Conservation (phyloP, 1,140 invertebrate species). For the Cecropterus lyciades region DNA sequence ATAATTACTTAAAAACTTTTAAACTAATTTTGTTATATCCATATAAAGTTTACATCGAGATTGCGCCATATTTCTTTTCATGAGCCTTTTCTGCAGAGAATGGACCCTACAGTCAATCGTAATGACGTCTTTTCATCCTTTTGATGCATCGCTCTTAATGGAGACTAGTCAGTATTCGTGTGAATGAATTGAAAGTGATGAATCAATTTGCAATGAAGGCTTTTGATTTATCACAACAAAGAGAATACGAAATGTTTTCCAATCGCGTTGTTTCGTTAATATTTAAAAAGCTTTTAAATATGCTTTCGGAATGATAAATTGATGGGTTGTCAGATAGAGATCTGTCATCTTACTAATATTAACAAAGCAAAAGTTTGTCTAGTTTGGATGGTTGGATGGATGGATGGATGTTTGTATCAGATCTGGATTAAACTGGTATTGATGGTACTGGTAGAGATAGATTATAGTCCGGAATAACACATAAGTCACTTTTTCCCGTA, state of each 20-base stretch:
- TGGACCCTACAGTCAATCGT: constrained; percentile 5
- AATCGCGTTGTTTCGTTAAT: neutral
- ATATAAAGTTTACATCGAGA: neutral
- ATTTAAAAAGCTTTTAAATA: constrained; percentile 1
- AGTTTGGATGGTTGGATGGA: too few relatives aligned
- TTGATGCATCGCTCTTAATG: constrained; percentile 20
- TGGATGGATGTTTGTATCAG: too few relatives aligned
- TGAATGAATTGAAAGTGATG: constrained; percentile 13
- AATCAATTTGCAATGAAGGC: constrained; percentile 12
- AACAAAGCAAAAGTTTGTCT: too few relatives aligned
- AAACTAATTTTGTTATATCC: too few relatives aligned
- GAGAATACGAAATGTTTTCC: neutral
- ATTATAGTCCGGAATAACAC: too few relatives aligned
- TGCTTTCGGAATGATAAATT: neutral
- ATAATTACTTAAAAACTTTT: too few relatives aligned
- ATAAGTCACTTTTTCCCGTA: too few relatives aligned
- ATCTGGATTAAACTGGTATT: too few relatives aligned
- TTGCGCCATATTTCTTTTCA: neutral
- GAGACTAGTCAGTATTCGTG: constrained; percentile 5
- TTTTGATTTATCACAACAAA: constrained; percentile 13
- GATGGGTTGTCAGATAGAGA: too few relatives aligned
- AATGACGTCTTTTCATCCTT: constrained; percentile 19
- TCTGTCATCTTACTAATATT: too few relatives aligned
- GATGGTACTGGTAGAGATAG: too few relatives aligned
- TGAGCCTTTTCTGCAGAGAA: constrained; percentile 6